Percentiles rank a stretch among this genome's conserved stretches.
These are phyloP conservation scores for Pinctada fucata DNA, from an alignment of 2,888 invertebrate species.

Conservation along the genomic window DNA sequence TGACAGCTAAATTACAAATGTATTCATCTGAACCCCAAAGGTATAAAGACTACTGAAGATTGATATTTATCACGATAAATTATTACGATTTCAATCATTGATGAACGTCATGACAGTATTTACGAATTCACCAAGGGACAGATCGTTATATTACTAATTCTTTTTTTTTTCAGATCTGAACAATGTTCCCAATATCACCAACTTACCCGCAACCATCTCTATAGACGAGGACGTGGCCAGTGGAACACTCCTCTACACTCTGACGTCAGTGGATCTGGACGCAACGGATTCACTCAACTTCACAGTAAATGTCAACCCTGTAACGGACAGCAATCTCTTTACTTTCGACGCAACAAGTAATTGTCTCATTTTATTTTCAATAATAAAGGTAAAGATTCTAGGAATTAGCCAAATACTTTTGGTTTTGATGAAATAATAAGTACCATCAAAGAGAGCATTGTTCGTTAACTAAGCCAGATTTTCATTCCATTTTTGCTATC, in stretches of 20 bases:
- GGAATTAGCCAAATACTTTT: too few relatives aligned
- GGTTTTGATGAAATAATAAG: too few relatives aligned
- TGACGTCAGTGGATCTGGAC: slow-evolving; percentile 28
- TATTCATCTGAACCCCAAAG: too few relatives aligned
- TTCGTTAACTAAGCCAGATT: too few relatives aligned
- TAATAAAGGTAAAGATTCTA: not conserved
- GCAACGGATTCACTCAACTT: slow-evolving; percentile 13
- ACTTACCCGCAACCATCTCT: slow-evolving; percentile 28
- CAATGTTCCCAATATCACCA: slow-evolving; percentile 31
- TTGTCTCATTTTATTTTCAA: not conserved
- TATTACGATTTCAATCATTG: too few relatives aligned
- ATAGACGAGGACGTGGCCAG: slow-evolving; percentile 23
- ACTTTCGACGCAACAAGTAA: slow-evolving; percentile 32
- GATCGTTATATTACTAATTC: not conserved
- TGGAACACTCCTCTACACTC: slow-evolving; percentile 26
- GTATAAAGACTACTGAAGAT: too few relatives aligned
- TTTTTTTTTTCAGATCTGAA: slow-evolving; percentile 30
- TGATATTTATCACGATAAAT: too few relatives aligned
- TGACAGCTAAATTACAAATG: too few relatives aligned
- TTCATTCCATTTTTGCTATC: too few relatives aligned
- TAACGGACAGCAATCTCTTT: slow-evolving; percentile 19
- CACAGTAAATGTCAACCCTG: slow-evolving; percentile 20
- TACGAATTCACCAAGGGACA: too few relatives aligned
- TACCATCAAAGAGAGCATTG: too few relatives aligned
- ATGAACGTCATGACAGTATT: too few relatives aligned